Evolutionary conservation across 2,113 vertebrate genomes (phyloP).

Genomic region (Spea multiplicata): DNA sequence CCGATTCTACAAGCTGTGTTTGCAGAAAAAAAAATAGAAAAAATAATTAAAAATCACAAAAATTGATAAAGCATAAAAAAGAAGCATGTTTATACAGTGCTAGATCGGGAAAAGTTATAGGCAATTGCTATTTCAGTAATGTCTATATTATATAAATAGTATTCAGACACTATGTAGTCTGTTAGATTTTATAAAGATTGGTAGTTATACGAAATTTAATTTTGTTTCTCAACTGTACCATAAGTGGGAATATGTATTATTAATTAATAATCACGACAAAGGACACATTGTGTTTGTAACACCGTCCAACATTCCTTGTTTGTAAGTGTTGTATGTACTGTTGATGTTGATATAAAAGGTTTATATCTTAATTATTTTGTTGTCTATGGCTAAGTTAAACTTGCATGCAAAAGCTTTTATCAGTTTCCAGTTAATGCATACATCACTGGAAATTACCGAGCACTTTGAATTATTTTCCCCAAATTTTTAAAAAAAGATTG

Average conservation of each 20-base stretch:
- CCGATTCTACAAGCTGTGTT: slow-evolving; percentile 61
- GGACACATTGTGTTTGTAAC: slow-evolving; percentile 94
- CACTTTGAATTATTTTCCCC: slow-evolving; percentile 73
- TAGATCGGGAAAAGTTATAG: slow-evolving; percentile 75
- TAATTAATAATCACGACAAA: slow-evolving; percentile 71
- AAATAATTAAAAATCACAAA: slow-evolving; percentile 52
- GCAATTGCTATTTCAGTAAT: slow-evolving; percentile 96
- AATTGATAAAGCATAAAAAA: slow-evolving; percentile 68
- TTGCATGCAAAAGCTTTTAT: slow-evolving; percentile 92
- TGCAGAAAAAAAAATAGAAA: slow-evolving; percentile 55
- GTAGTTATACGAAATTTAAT: slow-evolving; percentile 86
- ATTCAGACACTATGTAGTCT: slow-evolving; percentile 99
- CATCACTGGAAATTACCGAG: slow-evolving; percentile 84
- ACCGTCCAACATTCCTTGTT: slow-evolving; percentile 96
- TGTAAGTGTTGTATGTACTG: slow-evolving; percentile 99
- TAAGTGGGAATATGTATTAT: slow-evolving; percentile 81
- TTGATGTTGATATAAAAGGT: slow-evolving; percentile 97
- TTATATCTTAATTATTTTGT: slow-evolving; percentile 98
- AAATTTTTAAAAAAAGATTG: slow-evolving; percentile 64
- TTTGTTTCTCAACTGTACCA: slow-evolving; percentile 83
- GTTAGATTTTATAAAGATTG: slow-evolving; percentile 99
- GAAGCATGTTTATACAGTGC: slow-evolving; percentile 83
- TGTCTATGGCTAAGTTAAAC: slow-evolving; percentile 87
- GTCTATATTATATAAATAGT: slow-evolving; percentile 98
- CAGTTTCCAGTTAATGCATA: slow-evolving; percentile 80